Conservation (phyloP, 2,888 invertebrate species). For the Pilophorus perplexus region DNA sequence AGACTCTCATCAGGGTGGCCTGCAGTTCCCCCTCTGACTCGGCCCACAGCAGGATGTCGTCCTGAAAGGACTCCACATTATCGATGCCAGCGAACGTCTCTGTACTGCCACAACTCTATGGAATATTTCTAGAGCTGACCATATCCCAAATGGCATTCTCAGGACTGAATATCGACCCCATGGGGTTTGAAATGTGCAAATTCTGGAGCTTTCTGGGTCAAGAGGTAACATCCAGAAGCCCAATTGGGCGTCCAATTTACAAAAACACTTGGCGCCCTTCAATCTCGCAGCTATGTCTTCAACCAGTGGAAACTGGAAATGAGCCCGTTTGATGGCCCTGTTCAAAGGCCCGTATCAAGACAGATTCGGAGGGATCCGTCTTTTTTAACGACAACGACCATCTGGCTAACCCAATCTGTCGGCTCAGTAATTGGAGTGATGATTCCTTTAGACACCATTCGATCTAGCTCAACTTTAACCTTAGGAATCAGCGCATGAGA, state of each 20-base stretch:
- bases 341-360: slow-evolving; percentile 34
- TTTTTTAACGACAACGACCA: slow-evolving; percentile 24
- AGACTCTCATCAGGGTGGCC: slow-evolving; percentile 31
- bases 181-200: slow-evolving; percentile 36
- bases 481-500: slow-evolving; percentile 18
- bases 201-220: slow-evolving; percentile 7
- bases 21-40: slow-evolving; percentile 12
- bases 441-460: slow-evolving; percentile 45
- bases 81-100: slow-evolving; percentile 40
- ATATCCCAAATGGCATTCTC: slow-evolving; percentile 51
- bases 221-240: slow-evolving; percentile 40
- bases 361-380: slow-evolving; percentile 32
- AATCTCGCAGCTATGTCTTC: slow-evolving; percentile 30
- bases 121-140: slow-evolving; percentile 48
- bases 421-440: slow-evolving; percentile 43
- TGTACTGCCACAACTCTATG: slow-evolving; percentile 14
- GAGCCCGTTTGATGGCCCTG: slow-evolving; percentile 5
- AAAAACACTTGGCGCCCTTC: slow-evolving; percentile 28
- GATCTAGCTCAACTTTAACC: slow-evolving; percentile 45
- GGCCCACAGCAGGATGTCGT: slow-evolving; percentile 44
- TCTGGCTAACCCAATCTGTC: slow-evolving; percentile 32
- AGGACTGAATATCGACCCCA: slow-evolving; percentile 48
- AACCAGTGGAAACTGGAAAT: slow-evolving; percentile 31
- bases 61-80: slow-evolving; percentile 37
- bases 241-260: slow-evolving; percentile 29